Evolutionary conservation across 2,113 vertebrate species (phyloP).

Genomic region (Pterocles burchelli): DNA sequence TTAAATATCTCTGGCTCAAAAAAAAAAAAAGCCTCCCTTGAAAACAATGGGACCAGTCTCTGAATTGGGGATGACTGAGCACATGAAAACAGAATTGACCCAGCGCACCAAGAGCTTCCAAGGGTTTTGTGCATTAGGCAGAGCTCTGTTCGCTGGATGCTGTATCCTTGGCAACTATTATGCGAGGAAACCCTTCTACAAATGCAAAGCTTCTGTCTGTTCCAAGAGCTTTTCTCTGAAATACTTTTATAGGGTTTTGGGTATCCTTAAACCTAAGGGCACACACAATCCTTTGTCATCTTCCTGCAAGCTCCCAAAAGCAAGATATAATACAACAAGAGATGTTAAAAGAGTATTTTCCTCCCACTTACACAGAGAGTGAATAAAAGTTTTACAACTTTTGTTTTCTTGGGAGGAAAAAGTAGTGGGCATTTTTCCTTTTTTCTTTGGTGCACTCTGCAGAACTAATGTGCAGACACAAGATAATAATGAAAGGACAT

Average conservation of each 20-base stretch:
- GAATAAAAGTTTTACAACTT: slow-evolving; percentile 17
- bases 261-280: slow-evolving; percentile 26
- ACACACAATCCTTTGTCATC: slow-evolving; percentile 47
- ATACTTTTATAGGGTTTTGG: slow-evolving; percentile 32
- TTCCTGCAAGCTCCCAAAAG: not conserved
- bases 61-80: slow-evolving; percentile 33
- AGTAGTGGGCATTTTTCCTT: not conserved
- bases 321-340: not conserved
- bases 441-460: not conserved
- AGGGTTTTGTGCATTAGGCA: slow-evolving; percentile 56
- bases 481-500: not conserved
- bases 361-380: not conserved
- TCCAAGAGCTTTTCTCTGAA: slow-evolving; percentile 45
- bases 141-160: slow-evolving; percentile 55
- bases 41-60: slow-evolving; percentile 58
- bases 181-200: slow-evolving; percentile 20
- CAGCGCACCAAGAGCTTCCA: slow-evolving; percentile 34
- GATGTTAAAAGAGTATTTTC: slow-evolving; percentile 26
- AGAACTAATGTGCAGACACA: not conserved
- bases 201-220: slow-evolving; percentile 60
- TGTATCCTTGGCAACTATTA: slow-evolving; percentile 71
- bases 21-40: slow-evolving; percentile 6
- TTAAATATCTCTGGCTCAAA: slow-evolving; percentile 47
- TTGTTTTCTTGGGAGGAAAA: not conserved
- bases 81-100: slow-evolving; percentile 63